Evolutionary conservation across 2,888 invertebrate species (phyloP).

Genomic region (Drosophila monieri): DNA sequence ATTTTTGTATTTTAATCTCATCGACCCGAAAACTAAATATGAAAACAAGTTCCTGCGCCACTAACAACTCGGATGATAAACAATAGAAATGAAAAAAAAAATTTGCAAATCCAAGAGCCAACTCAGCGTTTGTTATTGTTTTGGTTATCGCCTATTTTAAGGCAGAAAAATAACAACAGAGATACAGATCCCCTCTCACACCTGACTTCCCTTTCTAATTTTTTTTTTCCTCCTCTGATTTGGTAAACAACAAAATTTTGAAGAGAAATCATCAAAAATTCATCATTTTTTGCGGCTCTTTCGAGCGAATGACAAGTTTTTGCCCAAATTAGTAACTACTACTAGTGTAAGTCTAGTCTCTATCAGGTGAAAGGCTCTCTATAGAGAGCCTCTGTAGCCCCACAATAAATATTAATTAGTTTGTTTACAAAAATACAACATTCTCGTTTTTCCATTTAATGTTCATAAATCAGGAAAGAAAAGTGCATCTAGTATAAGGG

Average conservation of each 20-base stretch:
- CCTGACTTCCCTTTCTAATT: not conserved
- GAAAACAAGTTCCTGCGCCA: slow-evolving; percentile 21
- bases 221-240: too few species aligned
- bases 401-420: slow-evolving; percentile 70
- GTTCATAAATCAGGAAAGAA: slow-evolving; percentile 34
- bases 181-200: slow-evolving; percentile 18
- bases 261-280: slow-evolving; percentile 40
- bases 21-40: slow-evolving; percentile 8
- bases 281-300: slow-evolving; percentile 32
- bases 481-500: slow-evolving; percentile 62
- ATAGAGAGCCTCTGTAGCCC: slow-evolving; percentile 34
- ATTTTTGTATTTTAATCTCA: slow-evolving; percentile 9
- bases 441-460: slow-evolving; percentile 47
- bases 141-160: slow-evolving; percentile 42
- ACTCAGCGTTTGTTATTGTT: slow-evolving; percentile 36
- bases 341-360: too few species aligned
- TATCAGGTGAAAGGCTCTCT: slow-evolving; percentile 37
- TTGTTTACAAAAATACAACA: slow-evolving; percentile 68
- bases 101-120: slow-evolving; percentile 37
- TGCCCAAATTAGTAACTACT: slow-evolving; percentile 32
- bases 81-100: slow-evolving; percentile 9
- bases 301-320: slow-evolving; percentile 15
- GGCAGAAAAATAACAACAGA: slow-evolving; percentile 26
- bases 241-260: slow-evolving; percentile 26
- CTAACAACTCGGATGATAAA: slow-evolving; percentile 27